Base-by-base conservation (phyloP, 2,797 vertebrate species). In the Malacoctenus gilli region DNA sequence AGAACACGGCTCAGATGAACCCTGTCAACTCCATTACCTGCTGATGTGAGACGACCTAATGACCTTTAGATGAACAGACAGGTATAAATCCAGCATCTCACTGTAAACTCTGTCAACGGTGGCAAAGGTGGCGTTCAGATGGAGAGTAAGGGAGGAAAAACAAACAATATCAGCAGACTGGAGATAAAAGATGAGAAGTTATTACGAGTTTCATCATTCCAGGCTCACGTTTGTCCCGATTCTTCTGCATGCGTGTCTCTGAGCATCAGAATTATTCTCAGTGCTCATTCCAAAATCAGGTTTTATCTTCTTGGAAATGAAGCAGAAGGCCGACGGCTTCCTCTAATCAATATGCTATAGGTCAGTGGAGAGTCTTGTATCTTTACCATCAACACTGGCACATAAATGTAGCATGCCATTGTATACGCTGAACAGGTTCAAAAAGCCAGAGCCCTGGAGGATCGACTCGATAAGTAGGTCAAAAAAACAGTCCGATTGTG, bases 1-100 rank as follows among this genome's bases (percentile, higher is more conserved):
- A 71, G 80, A 84, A 82, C 70, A 77, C 43, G 51, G 54, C 76
- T 86, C 75, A 79, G 80, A 83, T 78, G 78, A 87, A 72, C 68
- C 78, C 83, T 88, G 87, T 92, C 89, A 90, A 77, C 82, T 85
- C 79, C 79, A 89, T 90, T 89, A 90, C 85, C 84, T 80, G 78
- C 77, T 76, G 68, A 87, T 66, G 72, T 86, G 83, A 72, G 86
- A 87, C 47, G 34, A 85, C 82, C 83, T 81, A 76, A 77, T 88
- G 89, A 89, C 87, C 90, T 91, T 87, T 89, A 74, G 72, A 74
- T 61, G 70, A 84, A 59, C 58, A 74, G 59, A 72, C 72, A 65
- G 62, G 75, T 75, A 80, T 71, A 66, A 82, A 84, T 74, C 65
- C 53, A 66, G 44, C 53, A 71, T 58, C 67, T 74, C 65, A 56